phyloP scores from a whole-genome alignment of 1,140 invertebrate genomes.

The Neuroterus valhalla region DNA sequence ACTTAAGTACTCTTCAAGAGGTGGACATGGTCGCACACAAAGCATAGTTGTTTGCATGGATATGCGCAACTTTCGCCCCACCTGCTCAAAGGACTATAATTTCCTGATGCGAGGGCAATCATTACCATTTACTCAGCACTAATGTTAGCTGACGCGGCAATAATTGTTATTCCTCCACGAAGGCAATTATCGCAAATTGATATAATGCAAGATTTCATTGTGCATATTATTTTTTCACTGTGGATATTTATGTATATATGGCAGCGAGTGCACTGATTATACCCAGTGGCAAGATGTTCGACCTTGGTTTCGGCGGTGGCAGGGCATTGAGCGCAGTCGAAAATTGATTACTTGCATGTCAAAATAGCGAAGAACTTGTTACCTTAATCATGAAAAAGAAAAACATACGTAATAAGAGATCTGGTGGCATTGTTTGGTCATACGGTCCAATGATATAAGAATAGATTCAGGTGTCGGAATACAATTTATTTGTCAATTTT shows the following conservation, averaged over 20 bases:
- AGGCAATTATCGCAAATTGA: slow-evolving; percentile 20
- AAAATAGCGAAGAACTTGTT: slow-evolving; percentile 16
- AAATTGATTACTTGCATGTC: slow-evolving; percentile 10
- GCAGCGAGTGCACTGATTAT: neutral
- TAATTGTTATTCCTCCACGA: slow-evolving; percentile 10
- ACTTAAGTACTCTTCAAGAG: neutral
- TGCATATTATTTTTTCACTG: neutral
- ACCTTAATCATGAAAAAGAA: slow-evolving; percentile 53
- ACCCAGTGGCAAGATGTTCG: neutral
- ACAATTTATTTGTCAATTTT: too few relatives aligned
- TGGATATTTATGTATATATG: neutral
- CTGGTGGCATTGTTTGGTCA: too few relatives aligned
- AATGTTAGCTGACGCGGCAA: slow-evolving; percentile 25
- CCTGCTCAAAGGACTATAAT: neutral
- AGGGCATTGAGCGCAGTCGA: slow-evolving; percentile 10
- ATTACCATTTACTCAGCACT: slow-evolving; percentile 29
- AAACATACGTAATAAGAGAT: slow-evolving; percentile 58
- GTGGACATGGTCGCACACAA: neutral
- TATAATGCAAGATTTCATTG: slow-evolving; percentile 14
- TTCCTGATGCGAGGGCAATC: neutral
- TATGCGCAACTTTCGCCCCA: neutral
- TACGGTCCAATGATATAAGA: too few relatives aligned
- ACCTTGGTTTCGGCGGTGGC: neutral
- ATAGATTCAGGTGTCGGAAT: too few relatives aligned
- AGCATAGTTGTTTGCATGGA: neutral